phyloP scores from a whole-genome alignment of 2,113 vertebrate genomes.

The Spea bombifrons region DNA sequence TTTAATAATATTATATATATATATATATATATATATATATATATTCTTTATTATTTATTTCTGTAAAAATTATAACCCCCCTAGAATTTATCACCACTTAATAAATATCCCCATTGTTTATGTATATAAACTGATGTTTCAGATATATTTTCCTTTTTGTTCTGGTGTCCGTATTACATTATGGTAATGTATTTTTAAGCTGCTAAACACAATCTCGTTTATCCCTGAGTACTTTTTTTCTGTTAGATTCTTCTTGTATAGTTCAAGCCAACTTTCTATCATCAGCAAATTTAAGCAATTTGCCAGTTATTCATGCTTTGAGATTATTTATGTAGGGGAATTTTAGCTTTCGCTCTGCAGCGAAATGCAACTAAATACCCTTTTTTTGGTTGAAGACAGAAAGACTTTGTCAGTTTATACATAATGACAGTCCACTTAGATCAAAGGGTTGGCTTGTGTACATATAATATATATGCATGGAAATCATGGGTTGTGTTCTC shows the following conservation, averaged over 20 bases:
- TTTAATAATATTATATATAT: too few species aligned
- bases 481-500: constrained; percentile 5
- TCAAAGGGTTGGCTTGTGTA: constrained; percentile 30
- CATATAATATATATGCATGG: constrained; percentile 28
- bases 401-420: constrained; percentile 38
- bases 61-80: too few species aligned
- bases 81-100: too few species aligned
- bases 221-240: constrained; percentile 7
- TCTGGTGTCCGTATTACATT: too few species aligned
- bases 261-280: constrained; percentile 44
- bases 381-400: constrained; percentile 33
- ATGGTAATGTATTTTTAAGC: background rate
- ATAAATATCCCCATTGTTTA: too few species aligned
- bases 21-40: too few species aligned
- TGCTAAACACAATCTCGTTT: background rate
- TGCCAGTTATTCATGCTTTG: constrained; percentile 39
- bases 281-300: constrained; percentile 48
- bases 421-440: constrained; percentile 33
- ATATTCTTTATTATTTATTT: too few species aligned
- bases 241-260: constrained; percentile 28
- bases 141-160: too few species aligned
- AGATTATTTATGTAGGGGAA: constrained; percentile 46
- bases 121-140: too few species aligned
- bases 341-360: constrained; percentile 21
- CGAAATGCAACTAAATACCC: constrained; percentile 32